Evolutionary conservation across 1,140 invertebrate genomes (phyloP).

Genomic region (Aphidius ervi): DNA sequence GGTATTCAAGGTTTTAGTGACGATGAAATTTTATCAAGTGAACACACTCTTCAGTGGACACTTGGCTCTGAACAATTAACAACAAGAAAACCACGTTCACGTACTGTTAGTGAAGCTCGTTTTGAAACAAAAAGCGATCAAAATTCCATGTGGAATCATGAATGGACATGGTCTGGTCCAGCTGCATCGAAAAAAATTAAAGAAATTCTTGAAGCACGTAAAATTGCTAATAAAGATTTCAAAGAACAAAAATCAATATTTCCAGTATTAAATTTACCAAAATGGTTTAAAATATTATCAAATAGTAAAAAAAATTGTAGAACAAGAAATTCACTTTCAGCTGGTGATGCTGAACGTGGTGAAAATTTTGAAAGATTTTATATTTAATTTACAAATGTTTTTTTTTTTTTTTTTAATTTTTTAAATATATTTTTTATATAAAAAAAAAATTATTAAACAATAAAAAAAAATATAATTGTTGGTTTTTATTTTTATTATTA

Average conservation of each 20-base stretch:
- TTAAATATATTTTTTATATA: no score
- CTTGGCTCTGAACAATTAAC: conserved; percentile 52
- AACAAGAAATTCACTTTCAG: conserved; percentile 27
- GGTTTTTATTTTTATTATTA: no score
- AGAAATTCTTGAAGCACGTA: conserved; percentile 51
- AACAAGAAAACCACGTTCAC: conserved; percentile 48
- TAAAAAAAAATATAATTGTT: no score
- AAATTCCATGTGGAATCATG: conserved; percentile 50
- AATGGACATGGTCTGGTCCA: conserved; percentile 68
- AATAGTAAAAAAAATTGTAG: conserved; percentile 31
- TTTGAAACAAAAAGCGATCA: conserved; percentile 48
- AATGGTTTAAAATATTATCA: conserved; percentile 43
- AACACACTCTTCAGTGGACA: conserved; percentile 55
- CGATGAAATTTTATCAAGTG: conserved; percentile 65
- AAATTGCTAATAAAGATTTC: conserved; percentile 24
- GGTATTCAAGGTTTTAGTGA: conserved; percentile 65
- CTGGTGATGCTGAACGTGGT: conserved; percentile 26
- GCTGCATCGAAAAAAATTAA: conserved; percentile 57
- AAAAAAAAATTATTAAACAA: no score
- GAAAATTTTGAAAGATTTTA: no score
- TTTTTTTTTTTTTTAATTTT: no score
- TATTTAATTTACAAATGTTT: no score
- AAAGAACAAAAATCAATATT: conserved; percentile 35
- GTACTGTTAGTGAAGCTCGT: conserved; percentile 52
- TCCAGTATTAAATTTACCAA: conserved; percentile 36